These are phyloP conservation scores for Myotis pilosus DNA, from an alignment of 2,797 vertebrate species.

Conservation along the genomic window DNA sequence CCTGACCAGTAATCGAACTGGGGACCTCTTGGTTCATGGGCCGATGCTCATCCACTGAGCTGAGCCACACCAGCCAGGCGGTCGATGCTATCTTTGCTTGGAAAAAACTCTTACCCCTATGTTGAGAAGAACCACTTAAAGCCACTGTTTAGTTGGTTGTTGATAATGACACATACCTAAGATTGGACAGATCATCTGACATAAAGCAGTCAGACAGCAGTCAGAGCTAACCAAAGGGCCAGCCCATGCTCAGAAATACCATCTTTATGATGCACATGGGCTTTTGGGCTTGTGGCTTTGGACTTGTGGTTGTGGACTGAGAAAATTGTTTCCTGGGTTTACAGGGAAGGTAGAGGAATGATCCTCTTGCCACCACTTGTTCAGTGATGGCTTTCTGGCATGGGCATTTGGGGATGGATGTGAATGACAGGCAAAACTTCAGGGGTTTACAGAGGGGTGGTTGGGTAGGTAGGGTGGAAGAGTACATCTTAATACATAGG, in stretches of 20 bases:
- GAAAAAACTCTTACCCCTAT: not conserved
- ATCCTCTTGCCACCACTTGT: conserved; percentile 51
- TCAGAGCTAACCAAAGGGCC: not conserved
- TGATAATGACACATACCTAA: not conserved
- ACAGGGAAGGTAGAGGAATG: conserved; percentile 6
- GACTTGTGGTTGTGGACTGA: conserved; percentile 64
- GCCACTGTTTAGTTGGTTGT: not conserved
- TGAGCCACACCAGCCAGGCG: no score
- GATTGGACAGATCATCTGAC: not conserved
- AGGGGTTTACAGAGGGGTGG: not conserved
- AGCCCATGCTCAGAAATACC: not conserved
- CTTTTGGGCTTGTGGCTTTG: conserved; percentile 64
- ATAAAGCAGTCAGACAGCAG: not conserved
- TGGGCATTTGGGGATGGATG: not conserved
- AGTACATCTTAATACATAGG: not conserved
- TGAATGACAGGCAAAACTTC: not conserved
- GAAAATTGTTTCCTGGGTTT: conserved; percentile 68
- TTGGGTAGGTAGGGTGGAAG: not conserved
- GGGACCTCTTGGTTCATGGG: no score
- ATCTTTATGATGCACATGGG: conserved; percentile 26
- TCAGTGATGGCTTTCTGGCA: not conserved
- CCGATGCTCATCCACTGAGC: no score
- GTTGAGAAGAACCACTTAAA: not conserved
- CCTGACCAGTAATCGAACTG: no score
- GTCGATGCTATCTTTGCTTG: not conserved